Evolutionary conservation across 1,140 invertebrate genomes (phyloP).

Genomic region (Drosophila ercepeae): DNA sequence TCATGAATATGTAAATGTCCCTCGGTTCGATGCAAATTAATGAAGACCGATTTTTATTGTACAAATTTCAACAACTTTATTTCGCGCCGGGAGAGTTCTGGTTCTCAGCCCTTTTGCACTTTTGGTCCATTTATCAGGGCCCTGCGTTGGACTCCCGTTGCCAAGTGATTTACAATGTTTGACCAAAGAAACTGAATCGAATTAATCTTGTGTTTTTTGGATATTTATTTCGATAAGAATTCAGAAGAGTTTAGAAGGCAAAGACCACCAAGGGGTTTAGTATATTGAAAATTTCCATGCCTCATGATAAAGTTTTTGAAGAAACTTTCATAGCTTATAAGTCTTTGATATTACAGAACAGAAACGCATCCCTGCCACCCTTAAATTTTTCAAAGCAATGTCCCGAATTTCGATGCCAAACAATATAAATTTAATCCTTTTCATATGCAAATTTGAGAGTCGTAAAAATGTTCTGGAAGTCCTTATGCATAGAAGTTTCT

Average conservation of each 20-base stretch:
- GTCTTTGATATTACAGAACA: neutral
- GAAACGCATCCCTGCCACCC: neutral
- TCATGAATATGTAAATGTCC: constrained; percentile 57
- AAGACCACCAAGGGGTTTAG: neutral
- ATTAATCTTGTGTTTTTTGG: constrained; percentile 41
- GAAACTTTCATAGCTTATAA: too few relatives aligned
- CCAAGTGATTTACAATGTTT: constrained; percentile 69
- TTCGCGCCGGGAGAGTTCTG: constrained; percentile 17
- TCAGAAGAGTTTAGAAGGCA: neutral
- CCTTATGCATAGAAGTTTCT: too few relatives aligned
- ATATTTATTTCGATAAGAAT: neutral
- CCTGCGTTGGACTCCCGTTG: constrained; percentile 11
- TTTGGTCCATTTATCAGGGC: constrained; percentile 46
- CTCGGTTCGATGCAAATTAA: constrained; percentile 63
- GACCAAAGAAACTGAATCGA: constrained; percentile 30
- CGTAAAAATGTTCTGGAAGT: constrained; percentile 15
- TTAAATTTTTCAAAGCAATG: neutral
- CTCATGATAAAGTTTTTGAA: too few relatives aligned
- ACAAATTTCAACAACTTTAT: constrained; percentile 77
- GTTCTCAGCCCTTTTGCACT: constrained; percentile 6
- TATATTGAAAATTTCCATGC: neutral
- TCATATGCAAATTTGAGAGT: constrained; percentile 52
- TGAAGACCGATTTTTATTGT: constrained; percentile 73
- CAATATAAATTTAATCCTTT: constrained; percentile 31
- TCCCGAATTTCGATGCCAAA: neutral